Evolutionary conservation across 2,888 invertebrate genomes (phyloP), one percentile per base, ranked within the genome.

Genomic region (Noctua janthina): DNA sequence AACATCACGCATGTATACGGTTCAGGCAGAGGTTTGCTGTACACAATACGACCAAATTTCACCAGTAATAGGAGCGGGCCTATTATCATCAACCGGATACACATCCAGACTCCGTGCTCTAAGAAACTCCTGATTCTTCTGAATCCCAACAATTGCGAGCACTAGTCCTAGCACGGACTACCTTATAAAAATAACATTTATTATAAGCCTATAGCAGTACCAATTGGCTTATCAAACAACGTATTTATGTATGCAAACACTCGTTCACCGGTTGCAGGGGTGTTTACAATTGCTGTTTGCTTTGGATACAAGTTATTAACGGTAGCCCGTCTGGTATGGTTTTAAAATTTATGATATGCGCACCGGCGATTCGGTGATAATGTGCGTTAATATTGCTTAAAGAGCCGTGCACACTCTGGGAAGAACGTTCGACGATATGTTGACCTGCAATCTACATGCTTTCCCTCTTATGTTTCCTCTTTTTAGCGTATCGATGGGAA

Each of bases 331-430:
- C 79, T 76, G 91, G 91, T 90, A 91, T 89, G 90, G 91, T 92
- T 93, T 94, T 91, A 92, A 94, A 93, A 94, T 94, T 88, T 93
- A 94, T 93, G 92, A 92, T 93, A 93, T 94, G 93, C 93, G 87
- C 86, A 83, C 84, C 78, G 79, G 90, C 91, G 82, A 87, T 88
- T 81, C 89, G 69, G 85, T 85, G 91, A 91, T 91, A 91, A 90
- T 90, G 76, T 78, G 70, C 81, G 89, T 86, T 91, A 92, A 92
- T 92, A 91, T 86, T 81, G 87, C 85, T 91, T 91, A 91, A 76
- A 79, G 56, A 62, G 7, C 23, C 59, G 56, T 64, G 10, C 62
- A 23, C 23, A 59, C 8, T 5, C 39, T 62, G 20, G 15, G 3
- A 29, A 23, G 49, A 51, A 15, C 51, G 10, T 43, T 59, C 17